Evolutionary conservation across 2,888 invertebrate species (phyloP).

Genomic region (Tridacna crocea): DNA sequence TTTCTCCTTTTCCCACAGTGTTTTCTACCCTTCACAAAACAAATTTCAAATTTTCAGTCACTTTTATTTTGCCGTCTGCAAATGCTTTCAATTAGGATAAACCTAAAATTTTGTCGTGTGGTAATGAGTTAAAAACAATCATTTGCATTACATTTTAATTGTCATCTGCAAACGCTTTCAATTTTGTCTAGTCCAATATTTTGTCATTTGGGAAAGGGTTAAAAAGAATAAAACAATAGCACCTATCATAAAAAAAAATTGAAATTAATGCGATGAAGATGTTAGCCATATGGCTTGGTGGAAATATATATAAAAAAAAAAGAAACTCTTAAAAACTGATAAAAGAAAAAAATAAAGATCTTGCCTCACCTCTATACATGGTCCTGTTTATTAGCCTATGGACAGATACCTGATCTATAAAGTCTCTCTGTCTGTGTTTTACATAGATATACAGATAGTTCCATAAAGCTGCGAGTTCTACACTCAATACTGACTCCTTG

Average conservation of each 20-base stretch:
- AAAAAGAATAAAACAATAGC: not conserved
- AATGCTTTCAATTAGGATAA: too few species aligned
- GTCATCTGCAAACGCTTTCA: too few species aligned
- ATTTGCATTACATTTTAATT: too few species aligned
- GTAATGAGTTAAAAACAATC: too few species aligned
- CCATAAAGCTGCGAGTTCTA: slow-evolving; percentile 54
- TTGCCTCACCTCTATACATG: slow-evolving; percentile 6
- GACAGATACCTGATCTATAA: not conserved
- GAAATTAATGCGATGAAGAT: not conserved
- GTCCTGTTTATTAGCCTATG: not conserved
- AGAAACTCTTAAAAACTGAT: not conserved
- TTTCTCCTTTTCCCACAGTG: too few species aligned
- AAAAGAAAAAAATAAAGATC: not conserved
- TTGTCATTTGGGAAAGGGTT: too few species aligned
- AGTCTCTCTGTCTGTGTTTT: not conserved
- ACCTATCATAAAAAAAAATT: not conserved
- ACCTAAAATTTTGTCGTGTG: too few species aligned
- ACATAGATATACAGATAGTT: slow-evolving; percentile 42
- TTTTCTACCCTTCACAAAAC: too few species aligned
- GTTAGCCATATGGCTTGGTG: not conserved
- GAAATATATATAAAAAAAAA: too few species aligned
- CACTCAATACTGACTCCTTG: not conserved
- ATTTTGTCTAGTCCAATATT: too few species aligned
- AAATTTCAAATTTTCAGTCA: too few species aligned
- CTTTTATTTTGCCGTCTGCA: too few species aligned